Percentiles rank a stretch among this genome's conserved stretches.
Evolutionary conservation across 2,888 invertebrate species (phyloP).

Genomic region (Melanostoma mellinum): DNA sequence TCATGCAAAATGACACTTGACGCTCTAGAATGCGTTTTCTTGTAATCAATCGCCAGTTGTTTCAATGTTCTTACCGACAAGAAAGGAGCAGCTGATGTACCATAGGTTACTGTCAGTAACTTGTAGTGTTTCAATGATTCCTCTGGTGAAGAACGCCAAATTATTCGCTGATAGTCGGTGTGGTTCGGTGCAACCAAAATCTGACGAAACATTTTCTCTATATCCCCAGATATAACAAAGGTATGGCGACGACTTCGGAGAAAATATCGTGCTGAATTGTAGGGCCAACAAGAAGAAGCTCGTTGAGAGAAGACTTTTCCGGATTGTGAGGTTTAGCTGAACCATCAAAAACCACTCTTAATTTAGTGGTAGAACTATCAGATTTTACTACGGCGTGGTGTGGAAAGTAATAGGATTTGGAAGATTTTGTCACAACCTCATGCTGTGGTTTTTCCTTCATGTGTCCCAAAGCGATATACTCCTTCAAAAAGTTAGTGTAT

Average conservation of each 20-base stretch:
- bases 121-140: conserved; percentile 29
- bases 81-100: conserved; percentile 58
- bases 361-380: conserved; percentile 41
- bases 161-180: conserved; percentile 47
- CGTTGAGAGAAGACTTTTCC: too few species aligned
- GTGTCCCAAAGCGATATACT: conserved; percentile 34
- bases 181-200: conserved; percentile 46
- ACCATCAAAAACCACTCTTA: conserved; percentile 60
- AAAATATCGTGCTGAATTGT: conserved; percentile 40
- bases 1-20: conserved; percentile 50
- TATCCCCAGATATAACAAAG: conserved; percentile 43
- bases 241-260: conserved; percentile 41
- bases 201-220: too few species aligned
- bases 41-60: conserved; percentile 63
- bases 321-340: too few species aligned
- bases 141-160: conserved; percentile 30
- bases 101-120: conserved; percentile 41
- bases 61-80: conserved; percentile 58
- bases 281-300: too few species aligned
- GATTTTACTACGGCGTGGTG: conserved; percentile 54
- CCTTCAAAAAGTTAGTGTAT: conserved; percentile 11
- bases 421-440: conserved; percentile 15
- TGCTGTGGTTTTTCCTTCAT: conserved; percentile 36
- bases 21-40: conserved; percentile 51
- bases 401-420: conserved; percentile 43